phyloP scores from a whole-genome alignment of 2,113 vertebrate genomes.

The Pachyramphus minor region DNA sequence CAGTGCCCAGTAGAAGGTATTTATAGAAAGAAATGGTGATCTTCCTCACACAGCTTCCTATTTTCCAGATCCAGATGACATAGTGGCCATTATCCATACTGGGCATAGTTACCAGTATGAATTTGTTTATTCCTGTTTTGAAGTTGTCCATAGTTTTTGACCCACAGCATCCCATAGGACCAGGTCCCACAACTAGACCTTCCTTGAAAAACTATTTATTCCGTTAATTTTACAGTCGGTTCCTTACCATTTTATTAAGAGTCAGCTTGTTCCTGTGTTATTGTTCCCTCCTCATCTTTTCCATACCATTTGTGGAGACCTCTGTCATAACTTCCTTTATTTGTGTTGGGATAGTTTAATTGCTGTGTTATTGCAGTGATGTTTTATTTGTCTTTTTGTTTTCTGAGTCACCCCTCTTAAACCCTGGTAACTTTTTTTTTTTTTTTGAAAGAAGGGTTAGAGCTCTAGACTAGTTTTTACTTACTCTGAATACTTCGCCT shows the following conservation, averaged over 20 bases:
- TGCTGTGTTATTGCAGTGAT: not conserved
- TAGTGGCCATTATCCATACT: not conserved
- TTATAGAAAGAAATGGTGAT: not conserved
- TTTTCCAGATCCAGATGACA: not conserved
- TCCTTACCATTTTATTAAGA: not conserved
- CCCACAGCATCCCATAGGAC: not conserved
- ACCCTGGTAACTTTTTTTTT: not conserved
- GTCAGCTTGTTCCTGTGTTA: slow-evolving; percentile 12
- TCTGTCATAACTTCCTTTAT: slow-evolving; percentile 31
- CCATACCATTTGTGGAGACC: not conserved
- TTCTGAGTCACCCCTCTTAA: not conserved
- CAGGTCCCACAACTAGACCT: not conserved
- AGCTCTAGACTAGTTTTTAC: not conserved
- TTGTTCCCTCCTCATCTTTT: not conserved
- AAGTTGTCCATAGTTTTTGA: not conserved
- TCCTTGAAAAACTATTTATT: not conserved
- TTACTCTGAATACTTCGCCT: not conserved
- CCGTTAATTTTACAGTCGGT: not conserved
- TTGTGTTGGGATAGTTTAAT: slow-evolving; percentile 5
- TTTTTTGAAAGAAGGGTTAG: not conserved
- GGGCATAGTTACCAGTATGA: not conserved
- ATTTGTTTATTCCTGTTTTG: not conserved
- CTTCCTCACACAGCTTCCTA: not conserved
- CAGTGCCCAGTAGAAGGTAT: not conserved
- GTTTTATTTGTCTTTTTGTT: not conserved